These are phyloP conservation scores for Onychostruthus taczanowskii DNA, from an alignment of 2,113 vertebrate species.

Conservation along the genomic window DNA sequence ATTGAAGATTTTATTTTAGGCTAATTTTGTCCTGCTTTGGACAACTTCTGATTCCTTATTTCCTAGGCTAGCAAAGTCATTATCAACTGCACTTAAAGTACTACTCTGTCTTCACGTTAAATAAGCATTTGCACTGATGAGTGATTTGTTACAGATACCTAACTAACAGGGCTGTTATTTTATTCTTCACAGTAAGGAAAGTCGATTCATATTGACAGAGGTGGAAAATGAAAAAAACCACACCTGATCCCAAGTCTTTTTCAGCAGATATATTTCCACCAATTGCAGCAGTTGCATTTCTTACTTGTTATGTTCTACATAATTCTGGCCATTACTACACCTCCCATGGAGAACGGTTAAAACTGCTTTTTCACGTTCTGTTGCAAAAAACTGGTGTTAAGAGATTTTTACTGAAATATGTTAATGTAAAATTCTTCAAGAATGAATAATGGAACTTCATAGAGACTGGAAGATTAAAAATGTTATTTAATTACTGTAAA, in stretches of 20 bases:
- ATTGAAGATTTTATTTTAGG: not conserved
- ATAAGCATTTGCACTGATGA: not conserved
- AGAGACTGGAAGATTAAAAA: not conserved
- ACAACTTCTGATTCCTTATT: not conserved
- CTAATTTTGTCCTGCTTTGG: not conserved
- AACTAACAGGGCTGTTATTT: not conserved
- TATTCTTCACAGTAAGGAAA: not conserved
- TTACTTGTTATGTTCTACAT: not conserved
- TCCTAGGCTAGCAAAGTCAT: not conserved
- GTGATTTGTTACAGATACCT: not conserved
- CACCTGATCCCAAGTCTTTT: not conserved
- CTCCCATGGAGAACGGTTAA: not conserved
- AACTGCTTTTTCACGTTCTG: not conserved
- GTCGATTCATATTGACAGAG: rapidly evolving
- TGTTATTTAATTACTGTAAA: not conserved
- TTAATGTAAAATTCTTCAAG: not conserved
- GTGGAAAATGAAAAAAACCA: not conserved
- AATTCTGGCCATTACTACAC: not conserved
- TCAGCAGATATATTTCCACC: not conserved
- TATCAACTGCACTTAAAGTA: not conserved
- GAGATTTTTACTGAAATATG: not conserved
- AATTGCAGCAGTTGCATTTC: not conserved
- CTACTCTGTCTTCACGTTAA: not conserved
- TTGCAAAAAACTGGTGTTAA: not conserved
- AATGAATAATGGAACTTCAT: not conserved